phyloP scores from a whole-genome alignment of 1,140 invertebrate species.

The Antheraea mylitta region DNA sequence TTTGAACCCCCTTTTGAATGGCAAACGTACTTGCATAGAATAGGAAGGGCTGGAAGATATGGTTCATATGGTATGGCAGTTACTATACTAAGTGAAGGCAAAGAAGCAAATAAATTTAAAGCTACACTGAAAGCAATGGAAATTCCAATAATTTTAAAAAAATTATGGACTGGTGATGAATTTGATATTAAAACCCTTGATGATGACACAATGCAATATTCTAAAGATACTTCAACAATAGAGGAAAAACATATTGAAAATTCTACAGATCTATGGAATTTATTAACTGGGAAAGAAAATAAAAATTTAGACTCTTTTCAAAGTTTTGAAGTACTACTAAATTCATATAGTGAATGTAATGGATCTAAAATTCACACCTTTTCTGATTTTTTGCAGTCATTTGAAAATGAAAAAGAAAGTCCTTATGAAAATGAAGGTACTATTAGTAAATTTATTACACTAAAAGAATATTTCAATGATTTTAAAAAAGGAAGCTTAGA shows the following conservation, averaged over 20 bases:
- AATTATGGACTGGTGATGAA: slow-evolving; percentile 46
- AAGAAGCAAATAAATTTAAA: slow-evolving; percentile 80
- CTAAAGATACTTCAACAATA: slow-evolving; percentile 75
- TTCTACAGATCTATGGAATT: slow-evolving; percentile 38
- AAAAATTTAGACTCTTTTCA: slow-evolving; percentile 25
- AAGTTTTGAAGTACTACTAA: slow-evolving; percentile 41
- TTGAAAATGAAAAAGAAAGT: slow-evolving; percentile 15
- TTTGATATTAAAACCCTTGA: slow-evolving; percentile 9
- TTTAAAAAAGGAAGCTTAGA: neutral
- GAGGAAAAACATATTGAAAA: slow-evolving; percentile 47
- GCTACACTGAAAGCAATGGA: slow-evolving; percentile 72
- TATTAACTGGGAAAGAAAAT: slow-evolving; percentile 26
- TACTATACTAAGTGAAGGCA: slow-evolving; percentile 81
- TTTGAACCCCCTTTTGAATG: slow-evolving; percentile 91
- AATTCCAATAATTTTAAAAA: slow-evolving; percentile 35
- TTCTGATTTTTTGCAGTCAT: slow-evolving; percentile 42
- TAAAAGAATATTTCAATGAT: neutral
- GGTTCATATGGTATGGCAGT: slow-evolving; percentile 88
- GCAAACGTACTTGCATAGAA: slow-evolving; percentile 96
- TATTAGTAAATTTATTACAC: neutral
- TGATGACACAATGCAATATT: slow-evolving; percentile 83
- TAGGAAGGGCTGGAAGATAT: slow-evolving; percentile 96
- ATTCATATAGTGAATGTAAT: slow-evolving; percentile 34
- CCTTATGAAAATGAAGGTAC: neutral
- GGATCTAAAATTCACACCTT: slow-evolving; percentile 40